Evolutionary conservation across 2,888 invertebrate species (phyloP).

Genomic region (Ditula angustiorana): DNA sequence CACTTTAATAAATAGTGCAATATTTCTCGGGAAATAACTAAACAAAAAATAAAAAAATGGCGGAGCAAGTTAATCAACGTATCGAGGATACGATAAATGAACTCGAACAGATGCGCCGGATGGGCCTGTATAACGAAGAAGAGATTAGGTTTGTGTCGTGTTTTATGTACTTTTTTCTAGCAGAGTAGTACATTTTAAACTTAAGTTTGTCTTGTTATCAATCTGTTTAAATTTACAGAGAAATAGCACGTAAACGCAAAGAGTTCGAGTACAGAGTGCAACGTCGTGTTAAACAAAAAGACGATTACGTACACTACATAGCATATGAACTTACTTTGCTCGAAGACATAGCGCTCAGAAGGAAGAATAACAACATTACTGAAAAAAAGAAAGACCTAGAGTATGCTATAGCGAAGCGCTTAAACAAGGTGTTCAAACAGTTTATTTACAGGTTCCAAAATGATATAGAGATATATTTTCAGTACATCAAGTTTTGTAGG

Average conservation of each 20-base stretch:
- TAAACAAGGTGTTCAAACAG: constrained; percentile 90
- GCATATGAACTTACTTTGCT: constrained; percentile 89
- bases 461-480: constrained; percentile 90
- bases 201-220: background rate
- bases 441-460: constrained; percentile 88
- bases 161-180: constrained; percentile 9
- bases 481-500: constrained; percentile 92
- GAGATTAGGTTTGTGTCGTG: constrained; percentile 87
- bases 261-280: constrained; percentile 91
- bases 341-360: constrained; percentile 86
- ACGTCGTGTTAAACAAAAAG: constrained; percentile 87
- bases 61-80: constrained; percentile 92
- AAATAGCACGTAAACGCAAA: constrained; percentile 88
- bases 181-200: background rate
- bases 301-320: constrained; percentile 89
- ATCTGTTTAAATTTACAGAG: constrained; percentile 70
- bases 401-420: constrained; percentile 88
- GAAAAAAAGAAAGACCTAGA: constrained; percentile 89
- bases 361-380: constrained; percentile 83
- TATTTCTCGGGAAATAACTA: background rate
- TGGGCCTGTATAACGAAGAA: constrained; percentile 88
- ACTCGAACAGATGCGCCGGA: constrained; percentile 91
- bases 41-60: constrained; percentile 83
- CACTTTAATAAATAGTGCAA: background rate
- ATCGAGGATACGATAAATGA: constrained; percentile 92